Evolutionary conservation across 2,888 invertebrate species (phyloP), one percentile per base, ranked within the genome.

Genomic region (Eristalis intricaria): DNA sequence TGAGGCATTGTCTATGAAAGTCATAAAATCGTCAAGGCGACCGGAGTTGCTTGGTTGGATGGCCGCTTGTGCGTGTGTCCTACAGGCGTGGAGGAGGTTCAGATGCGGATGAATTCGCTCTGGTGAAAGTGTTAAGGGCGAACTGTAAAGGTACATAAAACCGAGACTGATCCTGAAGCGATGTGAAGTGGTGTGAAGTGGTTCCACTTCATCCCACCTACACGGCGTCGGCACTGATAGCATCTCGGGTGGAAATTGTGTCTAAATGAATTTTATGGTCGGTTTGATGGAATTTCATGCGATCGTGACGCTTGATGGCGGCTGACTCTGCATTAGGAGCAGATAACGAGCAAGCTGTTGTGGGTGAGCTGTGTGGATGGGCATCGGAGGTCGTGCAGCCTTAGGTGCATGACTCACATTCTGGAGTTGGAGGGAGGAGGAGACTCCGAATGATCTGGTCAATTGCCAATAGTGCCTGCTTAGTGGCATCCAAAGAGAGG

Each of bases 141-240:
- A 56, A 69, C 69, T 63, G 32, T 68, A 29, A 63, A 69, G 29
- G 26, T 35, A 61, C 22, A 13, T 71, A 71, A 71, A 61, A 71
- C 26, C 11, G 13, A 22, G 60, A 60, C 58, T 10, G 32, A 26
- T 65, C 66, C 66, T 66, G 43, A 65, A 58, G 58, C 8, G 40
- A 13, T 2, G 40, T 40, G 43, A 43, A n/a, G 43, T 15, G 50
- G 64, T 65, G 56, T 76, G 19, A 69, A 69, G 43, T 69, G 69
- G 69, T 19, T 50, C 69, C 50, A 63, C 63, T 69, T 19, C 38
- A 70, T 19, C 50, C 50, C 69, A 38, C 38, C 77, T 70, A 77
- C 69, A 69, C 50, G 69, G 77, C 50, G 43, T 15, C 15, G 4
- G 0, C 15, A 7, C 8, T 19, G 50, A 50, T 50, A 50, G 50